A percentile compares a stretch with the other conserved stretches of the same genome.
Conservation (phyloP, 2,888 invertebrate genomes). For the Ceraclea dissimilis region DNA sequence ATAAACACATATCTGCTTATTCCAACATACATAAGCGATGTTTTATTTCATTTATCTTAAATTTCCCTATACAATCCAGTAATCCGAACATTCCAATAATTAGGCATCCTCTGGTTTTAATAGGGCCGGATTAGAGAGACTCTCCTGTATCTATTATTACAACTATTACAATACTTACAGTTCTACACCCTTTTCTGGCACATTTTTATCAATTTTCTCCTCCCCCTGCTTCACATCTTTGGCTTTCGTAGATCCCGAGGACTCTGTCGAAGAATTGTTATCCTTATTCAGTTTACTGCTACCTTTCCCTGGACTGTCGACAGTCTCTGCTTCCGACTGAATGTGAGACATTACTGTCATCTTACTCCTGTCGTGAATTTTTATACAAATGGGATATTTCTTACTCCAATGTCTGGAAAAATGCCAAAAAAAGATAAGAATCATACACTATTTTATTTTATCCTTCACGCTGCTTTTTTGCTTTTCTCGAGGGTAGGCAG, state of each 20-base stretch:
- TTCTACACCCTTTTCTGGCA: neutral
- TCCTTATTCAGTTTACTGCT: neutral
- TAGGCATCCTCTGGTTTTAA: too few relatives aligned
- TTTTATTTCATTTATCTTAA: too few relatives aligned
- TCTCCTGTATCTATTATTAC: too few relatives aligned
- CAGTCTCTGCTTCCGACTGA: neutral
- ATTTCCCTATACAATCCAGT: too few relatives aligned
- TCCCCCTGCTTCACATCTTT: neutral
- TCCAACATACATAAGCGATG: too few relatives aligned
- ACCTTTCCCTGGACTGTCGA: neutral
- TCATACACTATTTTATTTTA: too few relatives aligned
- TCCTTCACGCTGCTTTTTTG: too few relatives aligned
- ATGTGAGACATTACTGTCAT: slow-evolving; percentile 29
- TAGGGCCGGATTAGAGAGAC: too few relatives aligned
- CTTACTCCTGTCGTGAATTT: slow-evolving; percentile 46
- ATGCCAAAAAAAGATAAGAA: slow-evolving; percentile 13
- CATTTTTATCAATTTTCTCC: neutral
- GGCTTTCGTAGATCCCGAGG: neutral
- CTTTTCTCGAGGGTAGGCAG: too few relatives aligned
- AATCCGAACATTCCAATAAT: too few relatives aligned
- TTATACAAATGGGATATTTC: slow-evolving; percentile 84
- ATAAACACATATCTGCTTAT: too few relatives aligned
- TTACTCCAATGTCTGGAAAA: slow-evolving; percentile 73
- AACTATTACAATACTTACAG: too few relatives aligned
- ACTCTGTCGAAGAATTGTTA: neutral